phyloP scores from a whole-genome alignment of 2,797 vertebrate genomes.

The Myoxocephalus aenaeus region DNA sequence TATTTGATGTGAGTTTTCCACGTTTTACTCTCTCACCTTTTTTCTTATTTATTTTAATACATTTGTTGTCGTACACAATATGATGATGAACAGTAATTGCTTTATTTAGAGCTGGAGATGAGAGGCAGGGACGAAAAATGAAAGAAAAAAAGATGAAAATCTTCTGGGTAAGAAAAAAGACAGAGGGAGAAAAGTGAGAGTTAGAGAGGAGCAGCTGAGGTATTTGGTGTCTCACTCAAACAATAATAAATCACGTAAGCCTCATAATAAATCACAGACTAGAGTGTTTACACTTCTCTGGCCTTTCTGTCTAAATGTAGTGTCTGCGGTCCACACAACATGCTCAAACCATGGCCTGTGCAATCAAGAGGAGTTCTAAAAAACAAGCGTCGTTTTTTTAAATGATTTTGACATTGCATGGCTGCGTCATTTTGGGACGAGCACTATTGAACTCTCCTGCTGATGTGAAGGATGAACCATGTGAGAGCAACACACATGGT shows the following conservation, averaged over 20 bases:
- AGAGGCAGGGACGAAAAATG: background rate
- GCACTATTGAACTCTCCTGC: background rate
- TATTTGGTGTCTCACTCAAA: slow-evolving; percentile 68
- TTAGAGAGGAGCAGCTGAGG: slow-evolving; percentile 52
- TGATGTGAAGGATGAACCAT: background rate
- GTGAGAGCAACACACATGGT: background rate
- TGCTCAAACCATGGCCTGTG: background rate
- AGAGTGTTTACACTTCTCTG: slow-evolving; percentile 54
- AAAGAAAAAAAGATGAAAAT: slow-evolving; percentile 25
- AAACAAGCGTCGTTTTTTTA: background rate
- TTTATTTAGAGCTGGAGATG: background rate
- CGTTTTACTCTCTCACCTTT: background rate
- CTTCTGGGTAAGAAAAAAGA: background rate
- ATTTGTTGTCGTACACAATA: background rate
- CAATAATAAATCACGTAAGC: slow-evolving; percentile 66
- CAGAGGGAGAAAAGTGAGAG: slow-evolving; percentile 2
- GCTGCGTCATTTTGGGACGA: background rate
- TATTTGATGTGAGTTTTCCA: background rate
- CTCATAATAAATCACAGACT: slow-evolving; percentile 59
- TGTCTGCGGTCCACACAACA: slow-evolving; percentile 22
- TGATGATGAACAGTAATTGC: background rate
- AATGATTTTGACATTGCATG: background rate
- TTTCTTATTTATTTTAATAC: background rate
- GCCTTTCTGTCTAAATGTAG: slow-evolving; percentile 50
- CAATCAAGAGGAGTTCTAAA: background rate